Conservation (phyloP, 1,140 invertebrate genomes). For the Galendromus occidentalis region DNA sequence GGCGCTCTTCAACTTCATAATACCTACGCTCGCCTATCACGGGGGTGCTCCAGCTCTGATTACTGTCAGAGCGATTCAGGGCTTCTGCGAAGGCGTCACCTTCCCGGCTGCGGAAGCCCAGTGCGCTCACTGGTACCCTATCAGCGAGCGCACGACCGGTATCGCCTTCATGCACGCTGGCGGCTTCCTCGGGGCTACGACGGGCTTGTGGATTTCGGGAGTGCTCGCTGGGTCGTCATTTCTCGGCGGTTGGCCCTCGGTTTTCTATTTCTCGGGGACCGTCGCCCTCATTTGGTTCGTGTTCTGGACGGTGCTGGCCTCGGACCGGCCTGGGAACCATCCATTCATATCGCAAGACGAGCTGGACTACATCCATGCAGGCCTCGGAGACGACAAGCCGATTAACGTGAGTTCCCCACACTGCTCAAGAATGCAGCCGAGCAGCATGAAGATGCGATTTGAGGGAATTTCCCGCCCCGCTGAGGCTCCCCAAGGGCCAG, state of each 20-base stretch:
- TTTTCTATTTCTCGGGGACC: conserved; percentile 19
- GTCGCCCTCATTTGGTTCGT: conserved; percentile 24
- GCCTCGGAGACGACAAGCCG: not conserved
- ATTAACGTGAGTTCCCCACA: too few relatives aligned
- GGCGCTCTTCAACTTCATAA: conserved; percentile 57
- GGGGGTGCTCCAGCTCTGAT: not conserved
- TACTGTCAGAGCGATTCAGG: not conserved
- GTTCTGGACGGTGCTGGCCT: conserved; percentile 26
- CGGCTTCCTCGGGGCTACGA: conserved; percentile 11
- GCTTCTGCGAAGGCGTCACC: conserved; percentile 3
- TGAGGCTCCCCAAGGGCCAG: too few relatives aligned
- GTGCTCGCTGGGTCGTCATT: conserved; percentile 15
- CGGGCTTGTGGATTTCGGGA: conserved; percentile 17
- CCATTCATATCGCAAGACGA: conserved; percentile 11
- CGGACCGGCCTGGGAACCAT: conserved; percentile 18
- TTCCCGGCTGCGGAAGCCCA: conserved; percentile 9
- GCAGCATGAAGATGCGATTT: too few relatives aligned
- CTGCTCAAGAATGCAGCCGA: too few relatives aligned
- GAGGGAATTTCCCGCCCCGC: too few relatives aligned
- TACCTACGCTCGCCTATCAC: conserved; percentile 37
- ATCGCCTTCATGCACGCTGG: conserved; percentile 3
- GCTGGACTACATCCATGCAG: conserved; percentile 13
- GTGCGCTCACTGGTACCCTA: conserved; percentile 10
- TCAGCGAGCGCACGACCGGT: not conserved
- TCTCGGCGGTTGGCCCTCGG: conserved; percentile 18